Percentiles rank a stretch among this genome's conserved stretches.
Conservation (phyloP, 2,888 invertebrate species). For the Caenorhabditis zanzibari region DNA sequence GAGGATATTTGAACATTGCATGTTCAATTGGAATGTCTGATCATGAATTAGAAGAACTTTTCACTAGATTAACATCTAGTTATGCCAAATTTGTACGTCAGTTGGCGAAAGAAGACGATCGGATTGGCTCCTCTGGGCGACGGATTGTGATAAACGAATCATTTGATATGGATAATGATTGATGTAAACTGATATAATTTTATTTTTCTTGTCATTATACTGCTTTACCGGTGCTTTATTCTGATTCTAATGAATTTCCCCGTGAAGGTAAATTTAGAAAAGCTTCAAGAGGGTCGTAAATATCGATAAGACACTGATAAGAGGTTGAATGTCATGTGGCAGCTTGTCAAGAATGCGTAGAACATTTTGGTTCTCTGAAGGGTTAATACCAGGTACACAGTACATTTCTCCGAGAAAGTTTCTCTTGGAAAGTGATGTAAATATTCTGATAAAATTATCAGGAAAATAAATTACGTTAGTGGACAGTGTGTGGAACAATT, state of each 20-base stretch:
- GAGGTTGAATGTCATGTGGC: slow-evolving; percentile 47
- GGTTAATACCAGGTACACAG: slow-evolving; percentile 15
- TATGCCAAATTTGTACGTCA: slow-evolving; percentile 65
- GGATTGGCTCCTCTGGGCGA: slow-evolving; percentile 21
- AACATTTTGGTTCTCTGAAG: slow-evolving; percentile 22
- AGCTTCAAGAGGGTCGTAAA: slow-evolving; percentile 23
- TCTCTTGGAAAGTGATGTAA: slow-evolving; percentile 39
- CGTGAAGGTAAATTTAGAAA: slow-evolving; percentile 16
- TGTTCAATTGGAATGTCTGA: slow-evolving; percentile 78
- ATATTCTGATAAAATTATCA: slow-evolving; percentile 27
- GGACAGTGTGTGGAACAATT: not conserved
- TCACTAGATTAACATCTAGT: slow-evolving; percentile 68
- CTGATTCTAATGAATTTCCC: not conserved
- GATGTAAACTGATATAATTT: slow-evolving; percentile 4
- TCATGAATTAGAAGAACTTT: slow-evolving; percentile 74
- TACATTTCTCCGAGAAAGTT: slow-evolving; percentile 26
- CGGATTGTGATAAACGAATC: slow-evolving; percentile 38
- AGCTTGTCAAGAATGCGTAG: slow-evolving; percentile 31
- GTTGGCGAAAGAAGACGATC: slow-evolving; percentile 36
- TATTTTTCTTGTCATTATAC: not conserved
- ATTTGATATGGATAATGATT: slow-evolving; percentile 62
- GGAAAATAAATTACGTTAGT: not conserved
- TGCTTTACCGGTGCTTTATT: not conserved
- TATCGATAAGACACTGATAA: slow-evolving; percentile 36
- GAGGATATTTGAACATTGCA: slow-evolving; percentile 78